Evolutionary conservation across 2,113 vertebrate species (phyloP).

Genomic region (Synodontis membranacea): DNA sequence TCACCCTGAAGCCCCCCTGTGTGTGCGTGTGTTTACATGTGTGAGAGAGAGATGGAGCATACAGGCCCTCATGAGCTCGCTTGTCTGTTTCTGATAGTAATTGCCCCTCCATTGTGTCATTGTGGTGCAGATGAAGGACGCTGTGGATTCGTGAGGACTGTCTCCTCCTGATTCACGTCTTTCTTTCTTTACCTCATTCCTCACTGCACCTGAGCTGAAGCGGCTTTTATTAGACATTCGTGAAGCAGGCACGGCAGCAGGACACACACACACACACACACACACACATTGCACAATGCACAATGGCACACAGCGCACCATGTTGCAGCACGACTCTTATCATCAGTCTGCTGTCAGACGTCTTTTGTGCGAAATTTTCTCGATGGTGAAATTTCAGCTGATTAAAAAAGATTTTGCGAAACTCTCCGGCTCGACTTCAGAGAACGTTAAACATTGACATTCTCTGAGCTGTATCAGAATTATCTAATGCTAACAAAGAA

Average conservation of each 20-base stretch:
- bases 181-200: background rate
- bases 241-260: background rate
- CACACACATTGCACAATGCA: background rate
- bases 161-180: background rate
- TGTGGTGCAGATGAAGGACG: conserved; percentile 4
- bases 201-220: background rate
- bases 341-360: background rate
- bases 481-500: background rate
- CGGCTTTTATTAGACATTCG: background rate
- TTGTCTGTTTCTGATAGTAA: background rate
- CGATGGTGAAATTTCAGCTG: background rate
- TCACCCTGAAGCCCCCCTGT: background rate
- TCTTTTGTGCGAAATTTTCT: background rate
- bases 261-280: background rate
- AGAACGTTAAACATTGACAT: background rate
- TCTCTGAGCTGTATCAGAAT: background rate
- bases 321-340: background rate
- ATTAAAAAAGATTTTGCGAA: background rate
- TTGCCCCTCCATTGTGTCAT: background rate
- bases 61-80: background rate
- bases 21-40: background rate
- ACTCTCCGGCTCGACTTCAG: background rate
- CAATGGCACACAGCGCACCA: background rate
- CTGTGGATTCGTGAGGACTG: background rate
- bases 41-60: background rate